Evolutionary conservation across 2,113 vertebrate species (phyloP).

Genomic region (Gobius niger): DNA sequence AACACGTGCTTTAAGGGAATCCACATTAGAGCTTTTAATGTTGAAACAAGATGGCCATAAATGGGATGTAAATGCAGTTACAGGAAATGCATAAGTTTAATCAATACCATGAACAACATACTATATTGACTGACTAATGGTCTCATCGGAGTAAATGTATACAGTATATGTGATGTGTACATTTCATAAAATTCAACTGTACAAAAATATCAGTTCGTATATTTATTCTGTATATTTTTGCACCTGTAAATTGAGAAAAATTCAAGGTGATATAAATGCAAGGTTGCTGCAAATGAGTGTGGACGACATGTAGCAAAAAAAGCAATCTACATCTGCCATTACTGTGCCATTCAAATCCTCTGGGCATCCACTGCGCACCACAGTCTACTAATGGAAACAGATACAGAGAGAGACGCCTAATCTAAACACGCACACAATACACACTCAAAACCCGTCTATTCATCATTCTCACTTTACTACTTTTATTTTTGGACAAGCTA

Average conservation of each 20-base stretch:
- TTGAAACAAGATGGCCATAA: not conserved
- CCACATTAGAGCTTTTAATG: not conserved
- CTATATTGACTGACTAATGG: not conserved
- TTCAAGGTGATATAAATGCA: slow-evolving; percentile 23
- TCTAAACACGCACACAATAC: slow-evolving; percentile 22
- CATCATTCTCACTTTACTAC: slow-evolving; percentile 25
- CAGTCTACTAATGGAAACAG: slow-evolving; percentile 54
- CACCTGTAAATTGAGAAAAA: not conserved
- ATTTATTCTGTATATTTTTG: too few relatives aligned
- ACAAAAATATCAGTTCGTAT: too few relatives aligned
- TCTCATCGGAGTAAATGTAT: too few relatives aligned
- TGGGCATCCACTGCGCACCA: slow-evolving; percentile 47
- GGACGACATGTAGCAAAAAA: slow-evolving; percentile 21
- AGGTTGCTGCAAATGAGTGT: slow-evolving; percentile 23
- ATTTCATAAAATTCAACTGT: too few relatives aligned
- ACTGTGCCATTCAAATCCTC: slow-evolving; percentile 59
- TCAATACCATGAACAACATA: not conserved
- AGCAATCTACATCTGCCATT: slow-evolving; percentile 52
- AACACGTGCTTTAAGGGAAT: not conserved
- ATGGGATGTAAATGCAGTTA: not conserved
- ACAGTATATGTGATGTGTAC: too few relatives aligned
- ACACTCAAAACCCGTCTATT: not conserved
- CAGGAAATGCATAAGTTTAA: not conserved
- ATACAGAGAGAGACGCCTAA: slow-evolving; percentile 38
- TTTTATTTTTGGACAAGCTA: slow-evolving; percentile 35